phyloP scores from a whole-genome alignment of 2,888 invertebrate species.

The Drosophila lacicola region DNA sequence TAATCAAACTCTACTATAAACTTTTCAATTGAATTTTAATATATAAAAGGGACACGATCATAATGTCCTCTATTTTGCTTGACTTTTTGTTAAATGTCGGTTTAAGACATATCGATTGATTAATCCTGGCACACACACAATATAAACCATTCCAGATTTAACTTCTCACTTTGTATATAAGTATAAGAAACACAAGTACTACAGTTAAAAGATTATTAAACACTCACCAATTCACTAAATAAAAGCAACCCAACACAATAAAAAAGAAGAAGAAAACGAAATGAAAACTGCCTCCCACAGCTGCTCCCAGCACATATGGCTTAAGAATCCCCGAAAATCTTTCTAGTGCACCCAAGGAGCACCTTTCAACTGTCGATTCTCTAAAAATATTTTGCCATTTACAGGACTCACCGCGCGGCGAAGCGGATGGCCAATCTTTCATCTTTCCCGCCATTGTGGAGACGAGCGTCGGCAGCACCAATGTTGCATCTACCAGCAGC shows the following conservation, averaged over 20 bases:
- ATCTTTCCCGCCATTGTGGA: slow-evolving; percentile 87
- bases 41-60: not conserved
- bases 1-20: not conserved
- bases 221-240: slow-evolving; percentile 22
- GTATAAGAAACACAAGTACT: slow-evolving; percentile 15
- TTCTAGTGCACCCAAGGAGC: slow-evolving; percentile 34
- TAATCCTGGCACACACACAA: slow-evolving; percentile 20
- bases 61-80: not conserved
- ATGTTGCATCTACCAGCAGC: slow-evolving; percentile 56
- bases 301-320: slow-evolving; percentile 60
- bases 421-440: slow-evolving; percentile 89
- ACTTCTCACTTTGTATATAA: slow-evolving; percentile 39
- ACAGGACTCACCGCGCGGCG: slow-evolving; percentile 89
- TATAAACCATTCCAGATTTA: slow-evolving; percentile 23
- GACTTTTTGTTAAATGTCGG: not conserved
- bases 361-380: slow-evolving; percentile 9
- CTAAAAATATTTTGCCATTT: slow-evolving; percentile 47
- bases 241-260: slow-evolving; percentile 9
- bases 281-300: slow-evolving; percentile 34
- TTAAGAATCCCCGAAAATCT: slow-evolving; percentile 37
- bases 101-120: slow-evolving; percentile 10
- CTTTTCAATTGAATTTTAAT: not conserved
- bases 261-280: slow-evolving; percentile 2
- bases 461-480: slow-evolving; percentile 78
- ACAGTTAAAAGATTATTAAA: slow-evolving; percentile 9